Evolutionary conservation across 2,797 vertebrate species (phyloP), one percentile per base, ranked within the genome.

Genomic region (Antrozous pallidus): DNA sequence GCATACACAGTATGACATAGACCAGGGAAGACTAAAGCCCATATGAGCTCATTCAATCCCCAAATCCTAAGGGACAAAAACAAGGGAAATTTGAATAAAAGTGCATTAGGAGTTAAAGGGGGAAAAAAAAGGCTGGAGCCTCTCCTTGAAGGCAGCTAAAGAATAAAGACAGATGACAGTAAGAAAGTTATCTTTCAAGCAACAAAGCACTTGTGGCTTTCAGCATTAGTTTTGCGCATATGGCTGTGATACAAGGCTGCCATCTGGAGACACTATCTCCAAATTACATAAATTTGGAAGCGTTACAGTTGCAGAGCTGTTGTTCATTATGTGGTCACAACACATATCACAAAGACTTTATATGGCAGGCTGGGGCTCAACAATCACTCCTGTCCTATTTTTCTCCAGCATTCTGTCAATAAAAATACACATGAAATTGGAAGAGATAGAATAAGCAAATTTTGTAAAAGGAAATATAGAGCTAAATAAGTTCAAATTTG

Each of bases 241-340:
- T 58, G 47, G 33, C 71, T 69, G n/a, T 78, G 82, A 93, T 51
- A 92, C 63, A 87, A 10, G 56, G 49, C 56, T 93, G 86, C 85
- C 82, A 90, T 91, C 88, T 95, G 82, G 85, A 94, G 95, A 94
- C 61, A 88, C 33, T 40, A 58, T 75, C 51, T 94, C 56, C 75
- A 75, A 93, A 94, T 93, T 82, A 94, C 65, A 92, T 56, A 75
- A 79, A 71, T 40, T 73, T 45, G 85, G 33, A 90, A 83, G 88
- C 61, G 90, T 14, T 61, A 47, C 7, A 65, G 36, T 90, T 90
- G 28, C 38, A 83, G 70, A 90, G 58, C 74, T 96, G n/a, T 71
- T 88, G n/a, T n/a, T n/a, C n/a, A 91, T 94, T 82, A 54, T 89
- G 74, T 28, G 61, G 74, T 45, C 38, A 88, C 38, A 86, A 33